Base-by-base conservation (phyloP, 2,797 vertebrate species). In the Neosilurus mollespiculum region DNA sequence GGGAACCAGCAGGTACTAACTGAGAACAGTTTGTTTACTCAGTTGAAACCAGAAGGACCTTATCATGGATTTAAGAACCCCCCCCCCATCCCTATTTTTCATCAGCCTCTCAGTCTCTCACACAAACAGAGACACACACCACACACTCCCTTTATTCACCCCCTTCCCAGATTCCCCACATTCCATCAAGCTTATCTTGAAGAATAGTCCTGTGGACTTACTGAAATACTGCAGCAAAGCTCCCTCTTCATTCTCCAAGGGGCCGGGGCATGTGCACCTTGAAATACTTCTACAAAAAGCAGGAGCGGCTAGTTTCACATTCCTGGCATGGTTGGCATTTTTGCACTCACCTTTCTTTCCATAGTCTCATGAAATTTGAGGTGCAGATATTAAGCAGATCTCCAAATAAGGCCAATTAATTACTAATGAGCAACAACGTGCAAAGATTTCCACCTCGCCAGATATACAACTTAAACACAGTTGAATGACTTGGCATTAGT, bases 141-240 rank as follows among this genome's bases (percentile, higher is more conserved):
- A 82, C 66, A 87, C 84, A 77, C 78, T 82, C 69, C 65, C 67
- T 84, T 86, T 84, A 87, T 86, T 86, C 86, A 84, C 76, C 87
- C 86, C 85, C 87, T 84, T 87, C 88, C 59, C 24, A 92, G 94
- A 95, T 95, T 95, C 95, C 92, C 92, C 86, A 90, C 93, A 95
- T 95, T 95, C 94, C 94, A 94, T 87, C 89, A 91, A 94, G 94
- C 93, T 95, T 95, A 95, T 95, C 94, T 95, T 94, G 91, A 94
- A 94, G 93, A 95, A 95, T 94, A 91, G 93, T 88, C 90, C 84
- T 90, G 92, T 91, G 92, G 91, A 92, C 88, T 92, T 83, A 91
- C 90, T 91, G 89, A 92, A 92, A 92, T 91, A 89, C 90, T 89
- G 91, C 93, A 92, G 93, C 91, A 90, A 89, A 89, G 92, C 88